A percentile compares a stretch with the other conserved stretches of the same genome.
These are phyloP conservation scores for Bibio marci DNA, from an alignment of 2,888 invertebrate species.

Conservation along the genomic window DNA sequence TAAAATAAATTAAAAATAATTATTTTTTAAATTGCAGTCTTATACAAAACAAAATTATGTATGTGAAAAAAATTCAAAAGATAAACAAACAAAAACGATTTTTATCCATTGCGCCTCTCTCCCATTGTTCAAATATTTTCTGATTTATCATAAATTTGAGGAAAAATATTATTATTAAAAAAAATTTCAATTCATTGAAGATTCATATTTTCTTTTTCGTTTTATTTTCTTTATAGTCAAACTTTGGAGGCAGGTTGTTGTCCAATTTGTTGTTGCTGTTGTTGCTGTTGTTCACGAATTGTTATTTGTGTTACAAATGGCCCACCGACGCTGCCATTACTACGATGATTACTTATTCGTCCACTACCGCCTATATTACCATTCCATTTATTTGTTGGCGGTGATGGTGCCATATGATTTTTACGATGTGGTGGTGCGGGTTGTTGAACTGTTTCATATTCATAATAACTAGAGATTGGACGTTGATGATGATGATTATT, in stretches of 20 bases:
- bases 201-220: too few species aligned
- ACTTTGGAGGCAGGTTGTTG: conserved; percentile 23
- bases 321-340: conserved; percentile 28
- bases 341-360: conserved; percentile 10
- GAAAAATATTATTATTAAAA: too few species aligned
- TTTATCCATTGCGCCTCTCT: too few species aligned
- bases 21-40: too few species aligned
- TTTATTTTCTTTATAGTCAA: conserved; percentile 22
- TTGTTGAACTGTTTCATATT: conserved; percentile 54
- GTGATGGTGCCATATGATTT: conserved; percentile 7
- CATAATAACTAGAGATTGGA: conserved; percentile 69
- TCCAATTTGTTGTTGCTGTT: conserved; percentile 8
- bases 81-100: too few species aligned
- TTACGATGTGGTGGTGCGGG: conserved; percentile 3
- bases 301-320: conserved; percentile 45
- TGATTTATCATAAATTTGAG: too few species aligned
- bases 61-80: too few species aligned
- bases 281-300: conserved; percentile 32
- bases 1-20: too few species aligned
- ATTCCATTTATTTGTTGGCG: conserved; percentile 21
- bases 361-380: conserved; percentile 22
- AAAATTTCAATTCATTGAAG: too few species aligned
- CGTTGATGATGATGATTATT: conserved; percentile 31
- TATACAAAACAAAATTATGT: too few species aligned
- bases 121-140: too few species aligned